Percentiles rank a stretch among this genome's conserved stretches.
These are phyloP conservation scores for Aphidius gifuensis DNA, from an alignment of 1,140 invertebrate species.

Conservation along the genomic window DNA sequence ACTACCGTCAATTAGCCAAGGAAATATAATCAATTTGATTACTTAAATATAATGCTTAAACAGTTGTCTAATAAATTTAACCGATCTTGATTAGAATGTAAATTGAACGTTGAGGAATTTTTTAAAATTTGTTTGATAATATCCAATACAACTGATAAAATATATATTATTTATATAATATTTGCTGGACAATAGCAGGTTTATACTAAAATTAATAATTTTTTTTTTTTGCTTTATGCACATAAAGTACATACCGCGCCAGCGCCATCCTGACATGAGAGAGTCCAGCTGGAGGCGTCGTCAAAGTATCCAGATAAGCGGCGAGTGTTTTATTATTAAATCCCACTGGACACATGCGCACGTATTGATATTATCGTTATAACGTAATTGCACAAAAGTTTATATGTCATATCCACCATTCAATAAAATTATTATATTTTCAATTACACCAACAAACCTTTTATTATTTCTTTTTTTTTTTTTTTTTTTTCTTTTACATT, in stretches of 20 bases:
- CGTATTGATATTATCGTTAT: constrained; percentile 37
- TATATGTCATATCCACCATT: constrained; percentile 39
- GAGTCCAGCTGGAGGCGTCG: constrained; percentile 58
- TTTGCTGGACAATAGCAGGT: too few species aligned
- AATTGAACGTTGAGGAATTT: too few species aligned
- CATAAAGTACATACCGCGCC: constrained; percentile 56
- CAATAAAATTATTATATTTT: constrained; percentile 2
- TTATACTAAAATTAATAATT: too few species aligned
- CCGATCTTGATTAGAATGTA: too few species aligned
- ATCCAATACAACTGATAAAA: too few species aligned
- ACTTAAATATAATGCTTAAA: too few species aligned
- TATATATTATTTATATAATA: too few species aligned
- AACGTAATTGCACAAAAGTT: constrained; percentile 28
- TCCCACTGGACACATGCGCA: constrained; percentile 56
- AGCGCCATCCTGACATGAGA: constrained; percentile 64
- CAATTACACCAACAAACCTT: constrained; percentile 7
- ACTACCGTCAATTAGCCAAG: too few species aligned
- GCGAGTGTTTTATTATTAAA: constrained; percentile 47
- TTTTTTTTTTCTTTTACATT: background rate
- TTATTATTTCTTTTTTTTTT: constrained; percentile 5
- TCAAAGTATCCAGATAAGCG: constrained; percentile 61
- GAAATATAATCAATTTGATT: too few species aligned
- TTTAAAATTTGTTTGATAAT: too few species aligned
- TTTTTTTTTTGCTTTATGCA: background rate
- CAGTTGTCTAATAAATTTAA: too few species aligned